phyloP scores from a whole-genome alignment of 2,113 vertebrate species.

The Urocolius indicus region DNA sequence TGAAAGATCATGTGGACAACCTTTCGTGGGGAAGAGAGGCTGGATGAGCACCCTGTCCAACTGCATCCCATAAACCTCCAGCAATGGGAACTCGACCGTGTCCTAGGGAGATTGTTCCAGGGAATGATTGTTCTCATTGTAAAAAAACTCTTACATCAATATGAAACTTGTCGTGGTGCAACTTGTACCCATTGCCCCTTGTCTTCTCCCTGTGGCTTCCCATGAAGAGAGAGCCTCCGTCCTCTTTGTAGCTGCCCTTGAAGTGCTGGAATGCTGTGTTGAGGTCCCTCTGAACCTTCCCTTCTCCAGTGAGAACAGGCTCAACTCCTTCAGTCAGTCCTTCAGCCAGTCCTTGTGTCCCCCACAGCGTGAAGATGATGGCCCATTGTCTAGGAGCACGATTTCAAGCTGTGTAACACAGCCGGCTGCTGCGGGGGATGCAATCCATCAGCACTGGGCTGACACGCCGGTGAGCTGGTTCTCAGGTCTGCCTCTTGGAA shows the following conservation, averaged over 20 bases:
- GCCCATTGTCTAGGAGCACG: background rate
- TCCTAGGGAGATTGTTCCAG: background rate
- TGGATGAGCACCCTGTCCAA: too few relatives aligned
- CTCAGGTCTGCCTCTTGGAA: background rate
- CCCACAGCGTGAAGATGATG: accelerated
- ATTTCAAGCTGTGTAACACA: background rate
- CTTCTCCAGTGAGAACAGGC: background rate
- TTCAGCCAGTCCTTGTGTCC: background rate
- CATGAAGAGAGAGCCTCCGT: background rate
- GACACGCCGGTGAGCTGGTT: background rate
- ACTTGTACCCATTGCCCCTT: background rate
- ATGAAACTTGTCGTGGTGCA: background rate
- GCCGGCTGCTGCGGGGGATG: background rate
- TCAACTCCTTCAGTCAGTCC: background rate
- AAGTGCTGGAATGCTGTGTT: too few relatives aligned
- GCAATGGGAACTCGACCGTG: accelerated
- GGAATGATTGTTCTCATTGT: background rate
- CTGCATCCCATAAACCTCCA: background rate
- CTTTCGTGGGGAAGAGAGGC: background rate
- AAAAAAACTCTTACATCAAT: background rate
- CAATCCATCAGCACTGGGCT: background rate
- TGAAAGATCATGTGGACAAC: background rate
- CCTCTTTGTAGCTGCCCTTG: background rate
- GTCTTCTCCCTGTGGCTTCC: background rate
- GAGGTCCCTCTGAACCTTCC: background rate